Conservation (phyloP, 2,113 vertebrate species). For the Macrotus californicus region DNA sequence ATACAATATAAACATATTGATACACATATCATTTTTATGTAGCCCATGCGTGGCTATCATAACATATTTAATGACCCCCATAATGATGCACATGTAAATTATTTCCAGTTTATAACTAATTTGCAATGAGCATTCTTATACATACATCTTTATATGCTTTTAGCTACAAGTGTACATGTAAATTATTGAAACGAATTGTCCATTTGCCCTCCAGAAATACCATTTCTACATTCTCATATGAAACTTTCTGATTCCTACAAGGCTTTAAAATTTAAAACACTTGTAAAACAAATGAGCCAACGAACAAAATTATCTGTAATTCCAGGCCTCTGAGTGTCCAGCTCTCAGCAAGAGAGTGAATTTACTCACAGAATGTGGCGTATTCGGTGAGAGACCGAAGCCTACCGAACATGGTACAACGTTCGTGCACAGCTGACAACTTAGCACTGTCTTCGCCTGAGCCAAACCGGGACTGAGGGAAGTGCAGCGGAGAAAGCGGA, state of each 20-base stretch:
- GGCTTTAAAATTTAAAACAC: neutral
- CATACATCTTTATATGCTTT: neutral
- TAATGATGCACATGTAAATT: neutral
- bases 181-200: conserved; percentile 18
- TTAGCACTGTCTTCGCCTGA: neutral
- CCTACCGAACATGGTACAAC: neutral
- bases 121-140: neutral
- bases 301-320: neutral
- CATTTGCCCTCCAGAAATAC: conserved; percentile 18
- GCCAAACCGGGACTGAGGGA: neutral
- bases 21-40: neutral
- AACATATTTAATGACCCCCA: neutral
- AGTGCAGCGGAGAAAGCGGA: neutral
- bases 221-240: neutral
- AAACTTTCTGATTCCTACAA: conserved; percentile 12
- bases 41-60: neutral
- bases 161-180: neutral
- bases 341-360: neutral
- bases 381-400: neutral
- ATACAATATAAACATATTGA: neutral
- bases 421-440: neutral
- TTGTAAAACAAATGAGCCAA: neutral
- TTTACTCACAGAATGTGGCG: neutral
- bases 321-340: neutral
- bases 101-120: conserved; percentile 1